A percentile compares a stretch with the other conserved stretches of the same genome.
Evolutionary conservation across 2,113 vertebrate species (phyloP).

Genomic region (Clarias macrocephalus): DNA sequence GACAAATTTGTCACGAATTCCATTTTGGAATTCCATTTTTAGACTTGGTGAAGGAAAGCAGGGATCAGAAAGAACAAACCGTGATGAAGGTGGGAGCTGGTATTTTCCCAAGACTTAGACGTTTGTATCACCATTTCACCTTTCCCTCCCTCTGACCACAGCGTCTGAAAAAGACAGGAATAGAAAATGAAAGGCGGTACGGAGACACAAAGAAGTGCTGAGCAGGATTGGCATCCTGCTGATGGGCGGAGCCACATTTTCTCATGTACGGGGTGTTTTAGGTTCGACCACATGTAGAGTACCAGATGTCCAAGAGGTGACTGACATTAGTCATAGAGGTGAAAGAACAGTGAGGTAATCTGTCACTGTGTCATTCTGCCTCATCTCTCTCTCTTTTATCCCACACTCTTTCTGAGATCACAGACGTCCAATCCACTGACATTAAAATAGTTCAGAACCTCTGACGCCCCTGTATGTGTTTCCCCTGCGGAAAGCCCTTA

Average conservation of each 20-base stretch:
- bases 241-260: constrained; percentile 6
- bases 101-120: background rate
- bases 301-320: background rate
- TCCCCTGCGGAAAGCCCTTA: background rate
- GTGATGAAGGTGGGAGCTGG: background rate
- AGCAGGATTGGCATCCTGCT: background rate
- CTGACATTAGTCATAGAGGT: background rate
- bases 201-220: constrained; percentile 28
- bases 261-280: constrained; percentile 19
- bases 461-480: background rate
- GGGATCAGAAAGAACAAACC: background rate
- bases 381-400: constrained; percentile 39
- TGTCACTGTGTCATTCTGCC: constrained; percentile 21
- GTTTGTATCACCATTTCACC: background rate
- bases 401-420: constrained; percentile 34
- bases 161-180: constrained; percentile 11
- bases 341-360: constrained; percentile 21
- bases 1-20: background rate
- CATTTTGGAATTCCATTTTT: background rate
- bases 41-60: background rate
- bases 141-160: background rate
- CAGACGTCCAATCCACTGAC: constrained; percentile 15
- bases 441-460: constrained; percentile 20
- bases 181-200: constrained; percentile 17
- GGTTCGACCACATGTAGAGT: constrained; percentile 23